Evolutionary conservation across 2,113 vertebrate species (phyloP), one percentile per base, ranked within the genome.

Genomic region (Aleadryas rufinucha): DNA sequence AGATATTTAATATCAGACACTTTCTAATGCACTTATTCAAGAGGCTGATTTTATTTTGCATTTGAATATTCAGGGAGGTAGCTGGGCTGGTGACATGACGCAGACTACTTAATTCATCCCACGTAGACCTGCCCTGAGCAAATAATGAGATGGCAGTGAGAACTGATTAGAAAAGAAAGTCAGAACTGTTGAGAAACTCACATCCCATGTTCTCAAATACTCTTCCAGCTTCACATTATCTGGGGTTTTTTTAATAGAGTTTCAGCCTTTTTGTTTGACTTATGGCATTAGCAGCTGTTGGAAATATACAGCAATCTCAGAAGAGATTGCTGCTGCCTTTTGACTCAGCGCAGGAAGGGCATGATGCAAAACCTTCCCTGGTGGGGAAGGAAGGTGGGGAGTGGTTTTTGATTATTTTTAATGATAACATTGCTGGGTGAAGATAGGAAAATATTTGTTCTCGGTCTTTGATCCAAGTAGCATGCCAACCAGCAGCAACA

Each of bases 351-450:
- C 88, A 94, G 93, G 95, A 96, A 93, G 77, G 56, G 90, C 85
- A 88, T 83, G 92, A 94, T 94, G 88, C 83, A 93, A 96, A 96
- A 93, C 60, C 83, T 86, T 89, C 72, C 60, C 93, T 92, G 60
- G 20, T 60, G 85, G 88, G 89, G 84, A 96, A 96, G 95, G 93
- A 96, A 94, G 92, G 69, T 72, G 78, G 86, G 92, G 92, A 95
- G 89, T 12, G 39, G 54, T 63, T 94, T 90, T 79, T 84, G 86
- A 91, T 95, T 95, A 63, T 95, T 85, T 93, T 82, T 82, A 60
- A 44, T 66, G 92, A 96, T 93, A 94, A 94, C 89, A 94, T 87
- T 88, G 85, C 79, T 72, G 76, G 78, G 83, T 69, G 57, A 95
- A 95, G 87, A 83, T 90, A 93, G 42, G 65, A 88, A 89, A 93